These are phyloP conservation scores for Myrmophylax atrothorax DNA, from an alignment of 2,113 vertebrate species.

Conservation along the genomic window DNA sequence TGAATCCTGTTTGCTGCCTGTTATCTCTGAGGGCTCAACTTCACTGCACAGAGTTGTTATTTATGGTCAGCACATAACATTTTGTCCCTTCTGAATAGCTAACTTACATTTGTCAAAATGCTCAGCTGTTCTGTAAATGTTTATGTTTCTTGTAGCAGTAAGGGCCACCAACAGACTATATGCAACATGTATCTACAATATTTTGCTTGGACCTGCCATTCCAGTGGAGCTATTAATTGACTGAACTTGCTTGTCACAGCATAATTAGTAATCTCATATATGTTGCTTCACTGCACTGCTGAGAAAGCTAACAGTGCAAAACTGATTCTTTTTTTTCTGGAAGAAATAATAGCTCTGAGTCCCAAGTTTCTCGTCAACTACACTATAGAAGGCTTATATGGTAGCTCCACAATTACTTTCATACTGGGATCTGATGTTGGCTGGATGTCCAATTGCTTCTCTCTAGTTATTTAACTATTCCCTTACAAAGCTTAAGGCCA, in stretches of 20 bases:
- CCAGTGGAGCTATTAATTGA: neutral
- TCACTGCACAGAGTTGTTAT: neutral
- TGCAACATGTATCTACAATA: neutral
- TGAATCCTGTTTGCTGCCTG: neutral
- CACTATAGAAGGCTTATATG: neutral
- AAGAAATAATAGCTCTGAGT: neutral
- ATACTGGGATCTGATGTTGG: neutral
- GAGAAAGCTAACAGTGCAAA: neutral
- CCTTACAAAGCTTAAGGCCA: neutral
- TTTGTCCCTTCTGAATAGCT: neutral
- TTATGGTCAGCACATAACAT: neutral
- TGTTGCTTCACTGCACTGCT: neutral
- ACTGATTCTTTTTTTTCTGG: neutral
- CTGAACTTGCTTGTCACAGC: neutral
- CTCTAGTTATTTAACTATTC: neutral
- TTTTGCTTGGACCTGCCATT: neutral
- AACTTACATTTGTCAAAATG: neutral
- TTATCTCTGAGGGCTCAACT: neutral
- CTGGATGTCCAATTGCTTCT: neutral
- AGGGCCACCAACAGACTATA: neutral
- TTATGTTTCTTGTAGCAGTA: neutral
- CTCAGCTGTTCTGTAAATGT: neutral
- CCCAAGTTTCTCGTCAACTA: neutral
- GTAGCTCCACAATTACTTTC: neutral
- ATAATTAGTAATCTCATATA: neutral